phyloP scores from a whole-genome alignment of 2,888 invertebrate genomes.

The Oscheius sp. region DNA sequence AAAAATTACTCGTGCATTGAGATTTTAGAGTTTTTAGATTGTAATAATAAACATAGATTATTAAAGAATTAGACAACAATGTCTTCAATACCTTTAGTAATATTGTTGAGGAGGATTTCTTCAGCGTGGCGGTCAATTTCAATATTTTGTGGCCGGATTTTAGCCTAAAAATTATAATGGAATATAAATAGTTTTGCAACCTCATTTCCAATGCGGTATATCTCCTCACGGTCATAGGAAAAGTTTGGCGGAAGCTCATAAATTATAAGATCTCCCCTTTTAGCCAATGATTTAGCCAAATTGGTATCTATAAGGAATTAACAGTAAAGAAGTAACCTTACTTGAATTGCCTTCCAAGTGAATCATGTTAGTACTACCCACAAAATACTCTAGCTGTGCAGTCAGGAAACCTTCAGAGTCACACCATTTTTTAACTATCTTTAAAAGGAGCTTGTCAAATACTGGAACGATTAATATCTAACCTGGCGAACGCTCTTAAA shows the following conservation, averaged over 20 bases:
- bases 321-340: background rate
- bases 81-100: background rate
- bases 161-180: too few relatives aligned
- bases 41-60: too few relatives aligned
- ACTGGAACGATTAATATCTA: background rate
- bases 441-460: background rate
- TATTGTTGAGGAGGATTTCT: background rate
- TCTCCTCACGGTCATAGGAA: slow-evolving; percentile 3
- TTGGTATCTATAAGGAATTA: slow-evolving; percentile 1
- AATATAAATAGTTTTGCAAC: too few relatives aligned
- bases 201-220: background rate
- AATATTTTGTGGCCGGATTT: background rate
- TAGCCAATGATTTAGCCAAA: slow-evolving; percentile 7
- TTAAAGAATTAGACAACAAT: background rate
- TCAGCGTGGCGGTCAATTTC: background rate
- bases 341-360: slow-evolving; percentile 10
- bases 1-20: too few relatives aligned
- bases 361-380: slow-evolving; percentile 6
- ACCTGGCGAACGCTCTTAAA: slow-evolving; percentile 19
- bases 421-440: slow-evolving; percentile 22
- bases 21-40: too few relatives aligned
- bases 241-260: background rate
- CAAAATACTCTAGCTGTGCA: slow-evolving; percentile 5
- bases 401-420: background rate
- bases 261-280: slow-evolving; percentile 3